Base-by-base conservation (phyloP, 1,140 invertebrate genomes). In the Micrasema longulum region DNA sequence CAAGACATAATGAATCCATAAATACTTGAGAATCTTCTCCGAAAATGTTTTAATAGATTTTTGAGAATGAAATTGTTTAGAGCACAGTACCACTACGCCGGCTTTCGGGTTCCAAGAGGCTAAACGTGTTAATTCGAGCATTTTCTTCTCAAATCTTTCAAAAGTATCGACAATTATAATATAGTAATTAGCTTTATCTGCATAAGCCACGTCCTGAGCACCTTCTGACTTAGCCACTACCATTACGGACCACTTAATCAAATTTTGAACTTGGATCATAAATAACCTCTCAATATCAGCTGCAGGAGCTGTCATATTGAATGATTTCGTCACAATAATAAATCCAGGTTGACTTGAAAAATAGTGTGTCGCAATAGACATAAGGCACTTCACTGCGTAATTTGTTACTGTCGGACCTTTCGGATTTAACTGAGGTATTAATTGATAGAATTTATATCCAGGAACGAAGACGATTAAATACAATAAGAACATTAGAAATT, bases 91-190 rank as follows among this genome's bases (percentile, higher is more conserved):
- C 9, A 83, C 72, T 9, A 83, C 79, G 57, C 77, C 77, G 0
- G 80, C 81, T 23, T 76, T 55, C 5, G 83, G 82, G 69, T 82
- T 83, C 83, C 83, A 84, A 48, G 72, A 78, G n/a, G 75, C 43
- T 1, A 78, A 76, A 14, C 69, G 50, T 1, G 79, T 76, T 0
- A 83, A 60, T 76, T 79, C 77, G 36, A 57, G 71, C 0, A 78
- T 73, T n/a, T 81, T 62, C 31, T 75, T 47, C 45, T 72, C 77
- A 43, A 82, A 82, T 16, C 80, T 77, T 64, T 75, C 68, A 50
- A 77, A 77, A 64, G 67, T 68, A 18, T 81, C 77, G 36, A 82
- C 71, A 36, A 84, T 76, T 12, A 82, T 74, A 4, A 84, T 43
- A 41, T 78, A 82, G 73, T 82, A 83, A 52, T 80, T 69, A 16